Evolutionary conservation across 2,888 invertebrate genomes (phyloP).

Genomic region (Acrobasis repandana): DNA sequence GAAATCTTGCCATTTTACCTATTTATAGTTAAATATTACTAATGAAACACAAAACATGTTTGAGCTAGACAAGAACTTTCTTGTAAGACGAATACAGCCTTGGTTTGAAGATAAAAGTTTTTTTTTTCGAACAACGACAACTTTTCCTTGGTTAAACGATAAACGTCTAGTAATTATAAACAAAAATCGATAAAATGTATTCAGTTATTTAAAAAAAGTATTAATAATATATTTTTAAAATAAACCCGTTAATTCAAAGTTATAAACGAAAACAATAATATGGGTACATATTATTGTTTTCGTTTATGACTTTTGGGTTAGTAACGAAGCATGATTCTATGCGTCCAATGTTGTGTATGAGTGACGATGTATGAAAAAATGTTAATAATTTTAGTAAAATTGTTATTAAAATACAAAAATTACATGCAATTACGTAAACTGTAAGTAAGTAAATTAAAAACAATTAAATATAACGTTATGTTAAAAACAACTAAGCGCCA

Average conservation of each 20-base stretch:
- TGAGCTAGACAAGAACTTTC: too few relatives aligned
- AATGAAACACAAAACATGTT: too few relatives aligned
- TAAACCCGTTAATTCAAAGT: too few relatives aligned
- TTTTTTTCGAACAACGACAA: too few relatives aligned
- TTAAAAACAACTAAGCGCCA: conserved; percentile 15
- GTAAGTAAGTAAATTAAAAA: conserved; percentile 9
- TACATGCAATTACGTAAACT: conserved; percentile 18
- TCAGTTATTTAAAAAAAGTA: not conserved
- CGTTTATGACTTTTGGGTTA: conserved; percentile 7
- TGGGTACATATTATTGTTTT: conserved; percentile 1
- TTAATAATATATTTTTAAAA: not conserved
- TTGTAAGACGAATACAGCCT: too few relatives aligned
- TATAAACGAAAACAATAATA: too few relatives aligned
- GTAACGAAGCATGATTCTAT: conserved; percentile 24
- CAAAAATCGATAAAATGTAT: too few relatives aligned
- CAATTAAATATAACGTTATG: conserved; percentile 19
- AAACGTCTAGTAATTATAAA: too few relatives aligned
- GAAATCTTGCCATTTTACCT: too few relatives aligned
- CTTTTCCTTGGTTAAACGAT: too few relatives aligned
- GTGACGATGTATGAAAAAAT: conserved; percentile 24
- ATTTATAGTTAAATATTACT: too few relatives aligned
- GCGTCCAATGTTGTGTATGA: conserved; percentile 24
- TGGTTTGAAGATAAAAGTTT: too few relatives aligned
- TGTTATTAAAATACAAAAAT: conserved; percentile 13
- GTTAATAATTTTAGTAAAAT: conserved; percentile 19